phyloP scores from a whole-genome alignment of 2,113 vertebrate species.

The Hiodon tergisus region DNA sequence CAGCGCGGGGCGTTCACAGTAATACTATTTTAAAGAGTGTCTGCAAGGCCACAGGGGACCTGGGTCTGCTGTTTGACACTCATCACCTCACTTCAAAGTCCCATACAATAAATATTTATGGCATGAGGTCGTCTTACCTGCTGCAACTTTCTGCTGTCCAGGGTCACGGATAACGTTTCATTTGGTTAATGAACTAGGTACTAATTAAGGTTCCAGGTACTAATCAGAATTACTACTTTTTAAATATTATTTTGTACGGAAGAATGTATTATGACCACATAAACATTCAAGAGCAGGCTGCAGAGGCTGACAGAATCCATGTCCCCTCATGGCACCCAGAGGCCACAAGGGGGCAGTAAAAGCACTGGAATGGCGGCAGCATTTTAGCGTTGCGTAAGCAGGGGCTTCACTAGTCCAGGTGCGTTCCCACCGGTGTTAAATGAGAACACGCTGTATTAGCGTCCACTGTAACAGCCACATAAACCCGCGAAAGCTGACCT shows the following conservation, averaged over 20 bases:
- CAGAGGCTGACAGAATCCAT: not conserved
- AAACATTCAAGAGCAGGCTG: constrained; percentile 21
- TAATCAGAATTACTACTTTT: constrained; percentile 34
- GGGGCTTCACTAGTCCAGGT: not conserved
- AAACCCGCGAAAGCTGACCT: no score
- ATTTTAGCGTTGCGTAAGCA: constrained; percentile 10
- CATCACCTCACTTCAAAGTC: constrained; percentile 1
- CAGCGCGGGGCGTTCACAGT: not conserved
- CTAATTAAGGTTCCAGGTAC: not conserved
- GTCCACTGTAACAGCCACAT: no score
- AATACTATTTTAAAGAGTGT: not conserved
- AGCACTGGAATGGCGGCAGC: not conserved
- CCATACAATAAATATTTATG: constrained; percentile 9
- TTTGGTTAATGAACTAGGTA: no score
- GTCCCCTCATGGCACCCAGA: not conserved
- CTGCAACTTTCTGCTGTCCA: not conserved
- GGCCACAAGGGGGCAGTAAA: not conserved
- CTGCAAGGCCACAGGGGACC: not conserved
- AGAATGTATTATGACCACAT: constrained; percentile 36
- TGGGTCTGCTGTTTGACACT: not conserved
- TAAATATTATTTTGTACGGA: constrained; percentile 2
- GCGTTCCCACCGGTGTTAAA: not conserved
- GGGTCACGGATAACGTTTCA: no score
- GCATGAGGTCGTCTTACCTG: not conserved
- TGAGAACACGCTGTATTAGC: not conserved